Conservation (phyloP, 1,140 invertebrate species). For the Dendroctonus valens region DNA sequence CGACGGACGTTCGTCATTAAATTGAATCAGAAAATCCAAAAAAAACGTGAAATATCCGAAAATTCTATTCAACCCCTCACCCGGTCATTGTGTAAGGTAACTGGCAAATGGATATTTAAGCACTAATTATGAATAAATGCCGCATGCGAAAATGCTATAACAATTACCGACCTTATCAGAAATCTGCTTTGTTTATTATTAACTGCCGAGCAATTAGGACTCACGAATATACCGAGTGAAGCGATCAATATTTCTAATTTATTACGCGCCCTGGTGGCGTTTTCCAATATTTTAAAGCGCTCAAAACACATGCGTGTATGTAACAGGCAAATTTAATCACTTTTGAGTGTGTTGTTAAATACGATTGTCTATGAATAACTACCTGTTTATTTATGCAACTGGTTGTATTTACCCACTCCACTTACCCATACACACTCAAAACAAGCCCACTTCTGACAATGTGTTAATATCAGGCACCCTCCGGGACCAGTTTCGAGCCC, state of each 20-base stretch:
- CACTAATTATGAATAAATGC: conserved; percentile 42
- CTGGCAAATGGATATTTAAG: conserved; percentile 40
- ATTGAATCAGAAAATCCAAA: too few species aligned
- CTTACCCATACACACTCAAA: too few species aligned
- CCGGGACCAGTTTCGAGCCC: too few species aligned
- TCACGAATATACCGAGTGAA: conserved; percentile 41
- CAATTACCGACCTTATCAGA: conserved; percentile 49
- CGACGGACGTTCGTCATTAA: too few species aligned
- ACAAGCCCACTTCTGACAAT: too few species aligned
- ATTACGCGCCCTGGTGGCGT: conserved; percentile 34
- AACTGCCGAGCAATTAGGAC: conserved; percentile 49
- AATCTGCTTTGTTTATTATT: conserved; percentile 51
- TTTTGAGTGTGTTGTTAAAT: too few species aligned
- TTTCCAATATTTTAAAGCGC: conserved; percentile 2
- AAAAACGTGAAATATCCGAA: too few species aligned
- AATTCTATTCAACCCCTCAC: conserved; percentile 7
- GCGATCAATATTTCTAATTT: conserved; percentile 47
- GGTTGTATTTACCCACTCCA: too few species aligned
- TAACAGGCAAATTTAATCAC: too few species aligned
- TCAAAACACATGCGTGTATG: background rate
- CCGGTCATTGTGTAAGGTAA: conserved; percentile 23
- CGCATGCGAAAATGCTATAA: conserved; percentile 50
- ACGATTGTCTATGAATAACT: too few species aligned
- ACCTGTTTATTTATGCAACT: too few species aligned
- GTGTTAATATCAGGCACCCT: too few species aligned